Conservation (phyloP, 2,113 vertebrate genomes). For the Mustelus asterias region DNA sequence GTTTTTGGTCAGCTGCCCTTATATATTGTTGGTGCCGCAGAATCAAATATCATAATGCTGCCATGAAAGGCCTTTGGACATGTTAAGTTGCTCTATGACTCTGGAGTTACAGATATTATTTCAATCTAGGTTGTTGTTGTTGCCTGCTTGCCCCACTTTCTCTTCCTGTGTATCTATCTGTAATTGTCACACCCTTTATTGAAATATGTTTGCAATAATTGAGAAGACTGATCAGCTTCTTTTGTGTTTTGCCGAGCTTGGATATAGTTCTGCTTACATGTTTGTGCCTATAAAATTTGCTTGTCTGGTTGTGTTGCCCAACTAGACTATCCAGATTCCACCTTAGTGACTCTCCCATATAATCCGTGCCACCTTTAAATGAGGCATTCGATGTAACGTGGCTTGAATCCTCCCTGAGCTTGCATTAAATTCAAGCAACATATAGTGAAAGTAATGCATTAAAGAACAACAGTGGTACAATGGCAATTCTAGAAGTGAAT, state of each 20-base stretch:
- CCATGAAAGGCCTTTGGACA: no score
- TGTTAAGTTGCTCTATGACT: no score
- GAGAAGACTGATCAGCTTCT: background rate
- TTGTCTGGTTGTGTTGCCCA: background rate
- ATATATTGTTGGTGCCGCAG: no score
- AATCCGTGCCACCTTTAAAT: background rate
- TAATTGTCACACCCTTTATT: background rate
- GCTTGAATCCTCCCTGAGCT: background rate
- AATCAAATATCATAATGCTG: no score
- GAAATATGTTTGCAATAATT: background rate
- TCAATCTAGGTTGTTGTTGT: background rate
- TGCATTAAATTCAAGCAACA: background rate
- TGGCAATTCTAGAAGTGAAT: background rate
- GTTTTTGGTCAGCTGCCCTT: no score
- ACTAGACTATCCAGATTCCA: slow-evolving; percentile 5
- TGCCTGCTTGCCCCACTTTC: background rate
- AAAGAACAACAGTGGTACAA: background rate
- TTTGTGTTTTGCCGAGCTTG: background rate
- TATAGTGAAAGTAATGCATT: background rate
- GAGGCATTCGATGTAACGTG: background rate
- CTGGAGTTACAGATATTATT: no score
- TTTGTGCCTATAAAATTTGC: no score
- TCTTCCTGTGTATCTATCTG: background rate
- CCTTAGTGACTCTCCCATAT: background rate
- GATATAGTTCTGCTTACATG: background rate